Evolutionary conservation across 1,140 invertebrate genomes (phyloP).

Genomic region (Homalodisca vitripennis): DNA sequence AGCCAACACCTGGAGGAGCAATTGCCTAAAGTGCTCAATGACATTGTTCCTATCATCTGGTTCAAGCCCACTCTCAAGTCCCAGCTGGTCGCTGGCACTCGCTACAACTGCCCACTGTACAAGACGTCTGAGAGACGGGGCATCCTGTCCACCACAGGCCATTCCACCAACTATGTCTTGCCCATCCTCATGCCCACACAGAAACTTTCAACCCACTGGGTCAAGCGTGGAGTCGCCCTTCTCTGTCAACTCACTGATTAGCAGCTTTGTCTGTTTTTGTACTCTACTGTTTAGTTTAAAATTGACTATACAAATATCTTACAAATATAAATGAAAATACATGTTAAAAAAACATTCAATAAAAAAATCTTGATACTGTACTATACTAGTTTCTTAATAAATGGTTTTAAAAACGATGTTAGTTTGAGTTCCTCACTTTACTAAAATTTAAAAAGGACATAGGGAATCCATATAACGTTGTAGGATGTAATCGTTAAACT

Average conservation of each 20-base stretch:
- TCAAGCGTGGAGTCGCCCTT: slow-evolving; percentile 82
- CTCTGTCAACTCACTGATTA: slow-evolving; percentile 78
- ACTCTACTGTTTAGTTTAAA: background rate
- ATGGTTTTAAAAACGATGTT: too few relatives aligned
- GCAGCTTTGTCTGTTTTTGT: slow-evolving; percentile 27
- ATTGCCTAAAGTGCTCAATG: slow-evolving; percentile 76
- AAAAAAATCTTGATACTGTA: too few relatives aligned
- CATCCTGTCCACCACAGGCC: slow-evolving; percentile 82
- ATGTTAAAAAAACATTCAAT: too few relatives aligned
- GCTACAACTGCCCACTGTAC: slow-evolving; percentile 83
- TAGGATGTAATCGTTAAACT: too few relatives aligned
- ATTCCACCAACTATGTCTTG: slow-evolving; percentile 89
- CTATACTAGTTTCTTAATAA: too few relatives aligned
- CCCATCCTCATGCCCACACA: slow-evolving; percentile 72
- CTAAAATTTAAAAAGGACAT: too few relatives aligned
- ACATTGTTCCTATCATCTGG: slow-evolving; percentile 75
- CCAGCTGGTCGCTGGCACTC: slow-evolving; percentile 48
- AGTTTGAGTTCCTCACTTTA: too few relatives aligned
- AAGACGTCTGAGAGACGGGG: slow-evolving; percentile 84
- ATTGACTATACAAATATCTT: background rate
- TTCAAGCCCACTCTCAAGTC: slow-evolving; percentile 48
- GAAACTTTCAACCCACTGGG: slow-evolving; percentile 74
- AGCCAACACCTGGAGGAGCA: slow-evolving; percentile 81
- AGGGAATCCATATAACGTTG: too few relatives aligned
- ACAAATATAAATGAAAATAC: too few relatives aligned